Conservation (phyloP, 2,888 invertebrate species). For the Dastarcus helophoroides region DNA sequence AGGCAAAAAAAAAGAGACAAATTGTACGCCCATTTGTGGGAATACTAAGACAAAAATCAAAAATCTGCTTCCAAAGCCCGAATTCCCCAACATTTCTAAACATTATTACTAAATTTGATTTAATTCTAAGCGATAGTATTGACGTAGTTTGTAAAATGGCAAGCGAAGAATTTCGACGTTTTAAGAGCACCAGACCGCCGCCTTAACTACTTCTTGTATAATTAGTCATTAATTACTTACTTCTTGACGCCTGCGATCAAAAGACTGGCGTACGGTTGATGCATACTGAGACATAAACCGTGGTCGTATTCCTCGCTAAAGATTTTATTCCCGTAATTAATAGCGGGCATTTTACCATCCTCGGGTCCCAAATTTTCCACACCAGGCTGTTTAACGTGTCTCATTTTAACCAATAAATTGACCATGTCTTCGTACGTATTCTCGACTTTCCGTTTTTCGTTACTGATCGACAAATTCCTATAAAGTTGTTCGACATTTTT, state of each 20-base stretch:
- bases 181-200: no score
- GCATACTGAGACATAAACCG: constrained; percentile 85
- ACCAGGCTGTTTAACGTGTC: constrained; percentile 25
- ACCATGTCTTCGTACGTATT: constrained; percentile 25
- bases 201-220: constrained; percentile 6
- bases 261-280: constrained; percentile 92
- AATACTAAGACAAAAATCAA: no score
- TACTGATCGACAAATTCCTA: constrained; percentile 23
- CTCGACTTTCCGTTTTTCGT: no score
- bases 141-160: no score
- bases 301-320: constrained; percentile 39
- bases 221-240: constrained; percentile 39
- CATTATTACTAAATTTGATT: no score
- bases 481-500: constrained; percentile 26
- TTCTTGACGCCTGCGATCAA: constrained; percentile 86
- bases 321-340: constrained; percentile 24
- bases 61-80: no score
- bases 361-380: constrained; percentile 23
- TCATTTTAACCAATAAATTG: constrained; percentile 27
- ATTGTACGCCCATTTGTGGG: no score
- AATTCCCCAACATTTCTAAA: no score
- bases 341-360: constrained; percentile 22
- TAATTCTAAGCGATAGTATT: no score
- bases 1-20: no score
- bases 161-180: no score